A percentile compares a stretch with the other conserved stretches of the same genome.
These are phyloP conservation scores for Corella eumyota DNA, from an alignment of 23 tunicate species.

Conservation along the genomic window DNA sequence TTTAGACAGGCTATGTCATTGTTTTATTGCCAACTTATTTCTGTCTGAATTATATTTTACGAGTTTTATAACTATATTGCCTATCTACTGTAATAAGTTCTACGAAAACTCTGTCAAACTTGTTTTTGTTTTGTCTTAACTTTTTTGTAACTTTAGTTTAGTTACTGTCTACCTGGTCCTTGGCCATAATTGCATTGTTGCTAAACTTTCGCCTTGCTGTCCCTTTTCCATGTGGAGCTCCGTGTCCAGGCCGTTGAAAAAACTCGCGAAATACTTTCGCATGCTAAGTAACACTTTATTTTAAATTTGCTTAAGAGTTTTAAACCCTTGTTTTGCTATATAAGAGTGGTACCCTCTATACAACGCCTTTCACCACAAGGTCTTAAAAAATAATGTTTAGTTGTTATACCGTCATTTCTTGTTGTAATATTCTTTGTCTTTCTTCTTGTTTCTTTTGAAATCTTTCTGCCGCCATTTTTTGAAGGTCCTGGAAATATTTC, in stretches of 20 bases:
- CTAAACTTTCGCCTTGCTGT: slow-evolving; percentile 40
- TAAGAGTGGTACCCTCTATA: background rate
- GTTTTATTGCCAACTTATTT: no score
- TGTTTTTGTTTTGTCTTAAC: no score
- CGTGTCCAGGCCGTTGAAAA: slow-evolving; percentile 52
- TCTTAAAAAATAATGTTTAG: no score
- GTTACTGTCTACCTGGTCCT: slow-evolving; percentile 45
- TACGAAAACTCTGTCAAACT: no score
- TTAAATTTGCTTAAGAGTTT: background rate
- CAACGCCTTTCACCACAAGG: no score
- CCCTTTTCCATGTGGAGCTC: slow-evolving; percentile 31
- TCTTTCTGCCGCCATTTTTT: slow-evolving; percentile 70
- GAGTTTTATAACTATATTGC: no score
- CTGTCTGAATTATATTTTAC: no score
- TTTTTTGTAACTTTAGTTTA: no score
- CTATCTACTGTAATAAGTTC: no score
- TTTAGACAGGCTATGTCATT: no score
- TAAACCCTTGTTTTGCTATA: background rate
- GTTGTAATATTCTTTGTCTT: slow-evolving; percentile 50
- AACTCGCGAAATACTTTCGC: slow-evolving; percentile 6
- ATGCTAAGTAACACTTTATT: slow-evolving; percentile 13
- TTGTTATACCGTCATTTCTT: slow-evolving; percentile 58
- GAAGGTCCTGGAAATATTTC: slow-evolving; percentile 54
- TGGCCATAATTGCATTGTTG: slow-evolving; percentile 30
- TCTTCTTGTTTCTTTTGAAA: slow-evolving; percentile 48